Evolutionary conservation across 2,797 vertebrate species (phyloP).

Genomic region (Eulemur rubriventer): DNA sequence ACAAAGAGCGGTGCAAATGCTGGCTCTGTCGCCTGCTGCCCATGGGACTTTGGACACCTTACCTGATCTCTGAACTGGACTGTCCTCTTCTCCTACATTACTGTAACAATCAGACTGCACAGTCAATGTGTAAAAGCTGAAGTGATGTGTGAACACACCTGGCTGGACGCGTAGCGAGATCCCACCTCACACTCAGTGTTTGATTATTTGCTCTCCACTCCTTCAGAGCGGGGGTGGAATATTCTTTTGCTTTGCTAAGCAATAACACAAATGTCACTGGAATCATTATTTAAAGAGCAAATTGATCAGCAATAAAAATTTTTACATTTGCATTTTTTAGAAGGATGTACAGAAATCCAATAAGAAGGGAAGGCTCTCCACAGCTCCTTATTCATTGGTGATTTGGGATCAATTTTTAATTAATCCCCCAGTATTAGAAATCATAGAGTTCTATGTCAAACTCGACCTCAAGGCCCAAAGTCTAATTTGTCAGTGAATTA

Average conservation of each 20-base stretch:
- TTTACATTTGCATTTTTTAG: neutral
- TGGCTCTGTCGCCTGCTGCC: neutral
- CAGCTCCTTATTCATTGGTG: neutral
- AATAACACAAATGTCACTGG: neutral
- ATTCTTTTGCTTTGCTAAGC: neutral
- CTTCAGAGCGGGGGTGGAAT: neutral
- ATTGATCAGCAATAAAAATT: neutral
- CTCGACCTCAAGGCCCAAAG: neutral
- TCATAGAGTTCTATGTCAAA: neutral
- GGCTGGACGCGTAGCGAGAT: neutral
- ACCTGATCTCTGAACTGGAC: neutral
- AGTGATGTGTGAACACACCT: neutral
- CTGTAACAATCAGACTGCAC: neutral
- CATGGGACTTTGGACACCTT: neutral
- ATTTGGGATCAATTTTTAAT: conserved; percentile 54
- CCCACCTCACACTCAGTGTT: neutral
- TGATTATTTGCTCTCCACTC: neutral
- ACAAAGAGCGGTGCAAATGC: neutral
- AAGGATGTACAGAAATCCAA: neutral
- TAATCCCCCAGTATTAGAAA: neutral
- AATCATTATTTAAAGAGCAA: conserved; percentile 28
- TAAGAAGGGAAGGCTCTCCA: neutral
- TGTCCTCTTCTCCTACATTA: neutral
- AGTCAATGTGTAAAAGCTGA: neutral
- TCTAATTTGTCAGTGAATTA: neutral